Conservation (phyloP, 2,888 invertebrate species). For the Blera fallax region DNA sequence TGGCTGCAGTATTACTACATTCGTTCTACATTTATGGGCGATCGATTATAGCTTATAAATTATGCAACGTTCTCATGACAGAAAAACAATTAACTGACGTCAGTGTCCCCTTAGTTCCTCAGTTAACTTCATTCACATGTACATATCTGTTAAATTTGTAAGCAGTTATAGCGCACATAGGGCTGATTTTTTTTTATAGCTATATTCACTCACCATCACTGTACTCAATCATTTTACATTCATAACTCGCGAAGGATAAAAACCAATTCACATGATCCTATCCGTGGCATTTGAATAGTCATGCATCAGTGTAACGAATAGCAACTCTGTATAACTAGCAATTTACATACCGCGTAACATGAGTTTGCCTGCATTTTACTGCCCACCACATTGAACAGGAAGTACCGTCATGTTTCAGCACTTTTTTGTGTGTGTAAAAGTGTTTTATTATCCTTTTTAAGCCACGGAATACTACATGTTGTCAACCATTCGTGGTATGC, state of each 20-base stretch:
- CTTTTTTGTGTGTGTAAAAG: not conserved
- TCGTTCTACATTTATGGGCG: too few species aligned
- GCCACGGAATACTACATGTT: not conserved
- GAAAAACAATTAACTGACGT: too few species aligned
- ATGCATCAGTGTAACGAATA: constrained; percentile 7
- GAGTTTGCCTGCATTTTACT: not conserved
- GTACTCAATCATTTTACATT: not conserved
- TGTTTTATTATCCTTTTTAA: constrained; percentile 15
- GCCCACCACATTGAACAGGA: not conserved
- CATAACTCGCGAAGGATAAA: constrained; percentile 15
- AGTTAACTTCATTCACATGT: not conserved
- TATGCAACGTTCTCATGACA: too few species aligned
- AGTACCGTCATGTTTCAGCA: not conserved
- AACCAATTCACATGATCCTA: constrained; percentile 8
- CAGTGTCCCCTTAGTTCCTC: not conserved
- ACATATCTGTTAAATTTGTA: not conserved
- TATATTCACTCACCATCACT: not conserved
- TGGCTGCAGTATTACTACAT: too few species aligned
- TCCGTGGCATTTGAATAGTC: constrained; percentile 3
- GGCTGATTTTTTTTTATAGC: not conserved
- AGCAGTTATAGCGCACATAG: not conserved
- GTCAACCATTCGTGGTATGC: constrained; percentile 20
- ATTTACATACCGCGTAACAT: constrained; percentile 9
- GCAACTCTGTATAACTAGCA: not conserved
- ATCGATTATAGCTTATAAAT: too few species aligned